These are phyloP conservation scores for Halcyon senegalensis DNA, from an alignment of 2,113 vertebrate species.

Conservation along the genomic window DNA sequence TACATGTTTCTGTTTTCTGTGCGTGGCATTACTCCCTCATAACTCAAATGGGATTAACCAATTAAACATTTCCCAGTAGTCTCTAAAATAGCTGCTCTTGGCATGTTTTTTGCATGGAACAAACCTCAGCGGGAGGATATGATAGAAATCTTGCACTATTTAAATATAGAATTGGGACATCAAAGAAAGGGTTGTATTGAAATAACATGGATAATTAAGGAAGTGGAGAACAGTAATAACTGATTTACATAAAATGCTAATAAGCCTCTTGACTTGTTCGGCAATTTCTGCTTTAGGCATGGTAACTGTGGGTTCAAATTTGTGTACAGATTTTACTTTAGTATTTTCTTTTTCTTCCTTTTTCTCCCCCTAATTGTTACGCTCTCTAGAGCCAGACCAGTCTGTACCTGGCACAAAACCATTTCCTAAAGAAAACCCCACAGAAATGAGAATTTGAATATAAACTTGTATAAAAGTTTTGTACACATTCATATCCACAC, in stretches of 20 bases:
- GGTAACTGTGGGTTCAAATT: slow-evolving; percentile 78
- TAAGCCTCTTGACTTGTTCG: slow-evolving; percentile 93
- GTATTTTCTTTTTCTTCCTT: slow-evolving; percentile 48
- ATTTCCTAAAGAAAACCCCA: not conserved
- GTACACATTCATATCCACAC: not conserved
- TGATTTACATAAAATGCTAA: slow-evolving; percentile 99
- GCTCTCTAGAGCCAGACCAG: slow-evolving; percentile 14
- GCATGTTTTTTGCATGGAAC: slow-evolving; percentile 96
- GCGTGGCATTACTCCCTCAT: slow-evolving; percentile 80
- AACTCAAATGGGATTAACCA: slow-evolving; percentile 90
- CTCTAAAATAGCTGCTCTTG: slow-evolving; percentile 91
- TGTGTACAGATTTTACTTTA: slow-evolving; percentile 81
- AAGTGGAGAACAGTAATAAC: slow-evolving; percentile 96
- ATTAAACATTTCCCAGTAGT: slow-evolving; percentile 93
- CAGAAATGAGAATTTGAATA: not conserved
- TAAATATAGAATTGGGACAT: slow-evolving; percentile 99
- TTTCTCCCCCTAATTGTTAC: not conserved
- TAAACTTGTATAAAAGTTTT: slow-evolving; percentile 6
- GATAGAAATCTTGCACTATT: slow-evolving; percentile 96
- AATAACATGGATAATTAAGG: slow-evolving; percentile 99
- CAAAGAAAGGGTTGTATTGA: slow-evolving; percentile 95
- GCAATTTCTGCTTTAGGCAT: slow-evolving; percentile 82
- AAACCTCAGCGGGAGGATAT: slow-evolving; percentile 92
- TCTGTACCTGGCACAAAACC: not conserved
- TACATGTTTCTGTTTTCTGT: slow-evolving; percentile 81